Percentiles rank a stretch among this genome's conserved stretches.
Evolutionary conservation across 2,888 invertebrate genomes (phyloP).

Genomic region (Caenorhabditis uteleia): DNA sequence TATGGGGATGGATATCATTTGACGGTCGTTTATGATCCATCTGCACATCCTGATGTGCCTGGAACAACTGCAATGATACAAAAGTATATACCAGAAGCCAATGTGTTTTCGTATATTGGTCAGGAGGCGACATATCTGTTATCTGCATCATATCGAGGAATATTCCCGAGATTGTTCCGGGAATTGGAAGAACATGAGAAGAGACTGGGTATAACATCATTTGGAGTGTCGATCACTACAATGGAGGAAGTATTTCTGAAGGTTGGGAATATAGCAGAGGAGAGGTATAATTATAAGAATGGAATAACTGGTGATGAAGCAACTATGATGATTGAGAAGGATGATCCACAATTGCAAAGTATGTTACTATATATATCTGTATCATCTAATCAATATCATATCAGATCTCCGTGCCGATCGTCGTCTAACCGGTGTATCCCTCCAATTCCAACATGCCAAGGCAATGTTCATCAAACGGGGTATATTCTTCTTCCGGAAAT

Average conservation of each 20-base stretch:
- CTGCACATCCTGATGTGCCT: conserved; percentile 26
- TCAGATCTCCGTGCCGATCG: conserved; percentile 31
- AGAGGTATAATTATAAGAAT: conserved; percentile 34
- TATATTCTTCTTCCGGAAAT: conserved; percentile 58
- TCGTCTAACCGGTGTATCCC: conserved; percentile 45
- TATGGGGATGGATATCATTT: conserved; percentile 85
- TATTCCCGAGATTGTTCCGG: conserved; percentile 76
- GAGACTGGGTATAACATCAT: conserved; percentile 78
- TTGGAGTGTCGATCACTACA: conserved; percentile 84
- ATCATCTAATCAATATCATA: no score
- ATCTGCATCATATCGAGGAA: conserved; percentile 27
- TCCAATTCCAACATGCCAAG: conserved; percentile 48
- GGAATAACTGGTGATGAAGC: conserved; percentile 30
- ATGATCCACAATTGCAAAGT: conserved; percentile 39
- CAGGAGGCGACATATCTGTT: conserved; percentile 79
- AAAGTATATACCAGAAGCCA: conserved; percentile 38
- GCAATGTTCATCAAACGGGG: conserved; percentile 61
- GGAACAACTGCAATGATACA: conserved; percentile 26
- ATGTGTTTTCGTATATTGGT: conserved; percentile 79
- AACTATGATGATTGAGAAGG: conserved; percentile 29
- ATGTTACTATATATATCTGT: no score
- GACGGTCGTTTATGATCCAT: conserved; percentile 75
- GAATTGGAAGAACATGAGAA: conserved; percentile 77
- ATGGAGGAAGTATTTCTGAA: conserved; percentile 88
- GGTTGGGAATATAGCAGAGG: conserved; percentile 59